These are phyloP conservation scores for Halichoeres trimaculatus DNA, from an alignment of 2,113 vertebrate genomes.

Conservation along the genomic window DNA sequence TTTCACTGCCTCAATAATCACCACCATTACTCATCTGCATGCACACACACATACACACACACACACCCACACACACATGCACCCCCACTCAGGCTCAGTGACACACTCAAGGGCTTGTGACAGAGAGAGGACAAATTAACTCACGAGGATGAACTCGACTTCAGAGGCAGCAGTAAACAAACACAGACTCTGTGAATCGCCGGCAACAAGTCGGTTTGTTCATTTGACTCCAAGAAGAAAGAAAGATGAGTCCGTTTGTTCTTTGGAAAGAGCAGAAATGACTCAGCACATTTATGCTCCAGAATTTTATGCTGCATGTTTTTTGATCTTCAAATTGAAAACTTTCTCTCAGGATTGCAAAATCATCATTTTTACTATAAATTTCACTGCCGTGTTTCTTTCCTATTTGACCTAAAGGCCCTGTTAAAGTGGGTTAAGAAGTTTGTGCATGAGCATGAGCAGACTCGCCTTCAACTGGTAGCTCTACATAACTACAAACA, in stretches of 20 bases:
- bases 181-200: constrained; percentile 10
- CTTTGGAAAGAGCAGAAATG: neutral
- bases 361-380: too few species aligned
- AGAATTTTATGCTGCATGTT: neutral
- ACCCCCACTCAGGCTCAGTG: constrained; percentile 29
- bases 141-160: constrained; percentile 33
- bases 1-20: constrained; percentile 77
- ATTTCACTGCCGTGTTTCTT: too few species aligned
- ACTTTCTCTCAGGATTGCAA: too few species aligned
- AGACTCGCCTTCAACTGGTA: too few species aligned
- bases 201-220: constrained; percentile 1
- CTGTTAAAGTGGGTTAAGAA: too few species aligned
- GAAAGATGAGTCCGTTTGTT: neutral
- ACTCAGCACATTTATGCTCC: neutral
- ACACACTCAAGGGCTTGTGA: constrained; percentile 54
- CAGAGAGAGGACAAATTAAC: constrained; percentile 58
- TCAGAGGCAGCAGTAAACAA: constrained; percentile 22
- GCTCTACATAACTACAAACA: too few species aligned
- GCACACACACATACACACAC: constrained; percentile 7
- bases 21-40: constrained; percentile 73
- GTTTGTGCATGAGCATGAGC: too few species aligned
- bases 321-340: too few species aligned
- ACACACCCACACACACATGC: neutral
- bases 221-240: neutral
- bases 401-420: too few species aligned